A percentile compares a stretch with the other conserved stretches of the same genome.
phyloP scores from a whole-genome alignment of 2,797 vertebrate species.

The Siniperca obscura region DNA sequence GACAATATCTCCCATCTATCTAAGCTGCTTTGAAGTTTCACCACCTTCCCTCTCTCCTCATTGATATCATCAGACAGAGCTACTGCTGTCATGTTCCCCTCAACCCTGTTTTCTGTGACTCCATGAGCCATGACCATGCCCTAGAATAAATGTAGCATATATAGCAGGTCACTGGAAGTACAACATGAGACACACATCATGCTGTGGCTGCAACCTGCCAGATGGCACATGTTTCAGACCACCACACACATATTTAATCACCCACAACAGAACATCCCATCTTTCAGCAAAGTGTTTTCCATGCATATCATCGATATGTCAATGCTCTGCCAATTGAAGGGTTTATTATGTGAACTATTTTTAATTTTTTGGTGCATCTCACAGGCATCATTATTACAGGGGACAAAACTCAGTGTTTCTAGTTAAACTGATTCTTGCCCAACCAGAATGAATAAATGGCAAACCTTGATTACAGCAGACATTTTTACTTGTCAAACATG shows the following conservation, averaged over 20 bases:
- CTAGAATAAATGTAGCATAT: conserved; percentile 29
- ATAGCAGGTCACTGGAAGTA: conserved; percentile 36
- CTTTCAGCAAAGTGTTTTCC: neutral
- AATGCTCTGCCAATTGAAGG: neutral
- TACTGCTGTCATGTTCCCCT: conserved; percentile 38
- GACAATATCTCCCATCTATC: conserved; percentile 55
- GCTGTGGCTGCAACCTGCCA: neutral
- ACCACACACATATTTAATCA: neutral
- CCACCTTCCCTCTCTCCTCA: conserved; percentile 47
- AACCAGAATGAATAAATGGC: neutral
- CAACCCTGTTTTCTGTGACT: conserved; percentile 31
- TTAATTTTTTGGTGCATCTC: neutral
- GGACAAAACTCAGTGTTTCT: neutral
- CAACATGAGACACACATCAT: neutral
- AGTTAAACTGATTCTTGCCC: neutral
- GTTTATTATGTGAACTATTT: neutral
- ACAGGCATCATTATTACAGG: neutral
- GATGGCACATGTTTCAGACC: neutral
- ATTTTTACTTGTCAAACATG: neutral
- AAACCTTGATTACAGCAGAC: neutral
- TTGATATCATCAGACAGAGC: conserved; percentile 48
- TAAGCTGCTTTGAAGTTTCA: conserved; percentile 58
- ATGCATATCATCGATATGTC: neutral
- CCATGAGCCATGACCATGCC: conserved; percentile 34
- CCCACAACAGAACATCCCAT: neutral